A percentile compares a stretch with the other conserved stretches of the same genome.
Conservation (phyloP, 1,140 invertebrate species). For the Drosophila santomea region DNA sequence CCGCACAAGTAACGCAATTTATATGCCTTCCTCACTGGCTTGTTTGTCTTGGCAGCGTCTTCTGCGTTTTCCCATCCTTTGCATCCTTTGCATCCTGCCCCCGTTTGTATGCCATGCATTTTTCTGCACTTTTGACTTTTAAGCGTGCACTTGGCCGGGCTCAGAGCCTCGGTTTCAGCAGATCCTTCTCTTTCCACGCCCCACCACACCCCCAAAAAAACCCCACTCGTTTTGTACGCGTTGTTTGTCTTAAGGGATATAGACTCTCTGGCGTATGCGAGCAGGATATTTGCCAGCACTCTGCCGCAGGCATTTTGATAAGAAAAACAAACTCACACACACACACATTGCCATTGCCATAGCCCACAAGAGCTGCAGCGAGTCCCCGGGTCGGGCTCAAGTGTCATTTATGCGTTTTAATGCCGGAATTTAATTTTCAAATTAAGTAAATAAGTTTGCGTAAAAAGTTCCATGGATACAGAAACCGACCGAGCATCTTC, state of each 20-base stretch:
- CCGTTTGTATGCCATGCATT: constrained; percentile 78
- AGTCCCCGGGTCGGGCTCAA: constrained; percentile 57
- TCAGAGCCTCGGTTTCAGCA: constrained; percentile 15
- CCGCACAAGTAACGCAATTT: constrained; percentile 74
- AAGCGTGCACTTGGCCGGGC: constrained; percentile 79
- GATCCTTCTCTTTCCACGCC: constrained; percentile 11
- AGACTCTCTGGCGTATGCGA: constrained; percentile 39
- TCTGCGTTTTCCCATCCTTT: constrained; percentile 13
- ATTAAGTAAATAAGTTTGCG: constrained; percentile 77
- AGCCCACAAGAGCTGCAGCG: not conserved
- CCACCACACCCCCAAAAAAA: constrained; percentile 8
- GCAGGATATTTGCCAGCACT: constrained; percentile 68
- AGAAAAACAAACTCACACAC: constrained; percentile 73
- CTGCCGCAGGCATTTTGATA: constrained; percentile 81
- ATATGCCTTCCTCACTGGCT: constrained; percentile 73
- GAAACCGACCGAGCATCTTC: constrained; percentile 4
- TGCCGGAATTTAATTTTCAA: constrained; percentile 82
- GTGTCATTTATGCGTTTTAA: constrained; percentile 83
- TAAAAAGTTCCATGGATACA: constrained; percentile 49
- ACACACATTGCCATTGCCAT: not conserved
- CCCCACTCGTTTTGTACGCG: constrained; percentile 68
- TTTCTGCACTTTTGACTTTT: constrained; percentile 82
- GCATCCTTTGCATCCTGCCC: constrained; percentile 12
- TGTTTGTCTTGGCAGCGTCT: constrained; percentile 75
- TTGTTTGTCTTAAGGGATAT: constrained; percentile 83